Conservation (phyloP, 2,797 vertebrate genomes). For the Siniperca obscura region DNA sequence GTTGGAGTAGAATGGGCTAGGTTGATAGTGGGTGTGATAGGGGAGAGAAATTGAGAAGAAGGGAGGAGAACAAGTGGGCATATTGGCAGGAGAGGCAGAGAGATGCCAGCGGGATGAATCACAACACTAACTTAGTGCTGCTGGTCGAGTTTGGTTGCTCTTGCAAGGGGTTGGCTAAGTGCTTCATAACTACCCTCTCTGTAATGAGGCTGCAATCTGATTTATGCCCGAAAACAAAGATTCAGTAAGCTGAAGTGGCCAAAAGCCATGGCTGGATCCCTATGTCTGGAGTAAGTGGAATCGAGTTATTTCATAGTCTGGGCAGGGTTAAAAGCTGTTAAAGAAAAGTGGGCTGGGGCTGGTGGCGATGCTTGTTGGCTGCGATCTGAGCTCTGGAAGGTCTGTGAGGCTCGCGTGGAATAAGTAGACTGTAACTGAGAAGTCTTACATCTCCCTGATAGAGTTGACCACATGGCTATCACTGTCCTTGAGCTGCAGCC, state of each 20-base stretch:
- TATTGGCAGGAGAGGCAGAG: slow-evolving; percentile 44
- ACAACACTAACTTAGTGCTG: slow-evolving; percentile 68
- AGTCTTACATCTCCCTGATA: slow-evolving; percentile 57
- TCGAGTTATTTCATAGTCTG: slow-evolving; percentile 29
- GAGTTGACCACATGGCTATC: slow-evolving; percentile 64
- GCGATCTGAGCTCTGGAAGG: slow-evolving; percentile 33
- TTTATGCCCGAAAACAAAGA: slow-evolving; percentile 41
- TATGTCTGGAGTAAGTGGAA: slow-evolving; percentile 35
- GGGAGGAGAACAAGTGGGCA: slow-evolving; percentile 47
- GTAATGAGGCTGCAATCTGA: slow-evolving; percentile 9
- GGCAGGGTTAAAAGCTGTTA: slow-evolving; percentile 30
- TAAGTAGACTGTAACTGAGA: slow-evolving; percentile 71
- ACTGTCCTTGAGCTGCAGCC: slow-evolving; percentile 66
- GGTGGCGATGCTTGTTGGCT: slow-evolving; percentile 37
- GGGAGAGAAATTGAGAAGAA: slow-evolving; percentile 33
- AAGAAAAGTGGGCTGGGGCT: slow-evolving; percentile 29
- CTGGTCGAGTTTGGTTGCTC: slow-evolving; percentile 23
- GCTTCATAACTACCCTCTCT: slow-evolving; percentile 19
- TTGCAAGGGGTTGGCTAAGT: slow-evolving; percentile 12
- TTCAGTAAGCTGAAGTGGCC: slow-evolving; percentile 5
- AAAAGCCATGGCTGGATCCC: slow-evolving; percentile 21
- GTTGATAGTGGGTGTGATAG: slow-evolving; percentile 40
- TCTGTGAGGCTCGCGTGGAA: slow-evolving; percentile 41
- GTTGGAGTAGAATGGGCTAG: slow-evolving; percentile 35
- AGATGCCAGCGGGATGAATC: slow-evolving; percentile 81